Evolutionary conservation across 2,888 invertebrate species (phyloP).

Genomic region (Drosophila neonasuta): DNA sequence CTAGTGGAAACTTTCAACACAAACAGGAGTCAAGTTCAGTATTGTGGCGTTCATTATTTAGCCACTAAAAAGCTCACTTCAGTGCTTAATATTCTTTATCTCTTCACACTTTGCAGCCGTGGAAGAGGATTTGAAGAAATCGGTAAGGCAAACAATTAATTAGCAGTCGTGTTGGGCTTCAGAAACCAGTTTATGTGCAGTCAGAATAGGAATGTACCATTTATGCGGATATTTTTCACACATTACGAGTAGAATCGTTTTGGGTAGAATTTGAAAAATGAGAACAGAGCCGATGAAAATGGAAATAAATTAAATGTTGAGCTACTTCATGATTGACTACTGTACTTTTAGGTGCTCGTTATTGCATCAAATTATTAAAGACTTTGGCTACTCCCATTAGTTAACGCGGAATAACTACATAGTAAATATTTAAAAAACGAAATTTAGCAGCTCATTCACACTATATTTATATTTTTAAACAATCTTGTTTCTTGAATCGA

Average conservation of each 20-base stretch:
- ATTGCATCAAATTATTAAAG: no score
- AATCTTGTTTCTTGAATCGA: no score
- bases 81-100: slow-evolving; percentile 1
- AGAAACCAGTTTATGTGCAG: not conserved
- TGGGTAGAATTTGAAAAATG: no score
- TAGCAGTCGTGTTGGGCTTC: not conserved
- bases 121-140: not conserved
- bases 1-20: not conserved
- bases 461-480: no score
- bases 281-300: not conserved
- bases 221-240: not conserved
- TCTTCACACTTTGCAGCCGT: not conserved
- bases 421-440: no score
- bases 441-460: no score
- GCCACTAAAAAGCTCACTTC: not conserved
- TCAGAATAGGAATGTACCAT: not conserved
- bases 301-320: not conserved
- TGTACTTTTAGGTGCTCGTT: not conserved
- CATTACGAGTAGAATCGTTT: not conserved
- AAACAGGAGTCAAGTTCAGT: not conserved
- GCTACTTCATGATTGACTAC: not conserved
- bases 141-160: not conserved
- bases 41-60: not conserved
- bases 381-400: no score
- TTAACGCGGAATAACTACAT: no score